Conservation (phyloP, 2,888 invertebrate species). For the Asteroscopus sphinx region DNA sequence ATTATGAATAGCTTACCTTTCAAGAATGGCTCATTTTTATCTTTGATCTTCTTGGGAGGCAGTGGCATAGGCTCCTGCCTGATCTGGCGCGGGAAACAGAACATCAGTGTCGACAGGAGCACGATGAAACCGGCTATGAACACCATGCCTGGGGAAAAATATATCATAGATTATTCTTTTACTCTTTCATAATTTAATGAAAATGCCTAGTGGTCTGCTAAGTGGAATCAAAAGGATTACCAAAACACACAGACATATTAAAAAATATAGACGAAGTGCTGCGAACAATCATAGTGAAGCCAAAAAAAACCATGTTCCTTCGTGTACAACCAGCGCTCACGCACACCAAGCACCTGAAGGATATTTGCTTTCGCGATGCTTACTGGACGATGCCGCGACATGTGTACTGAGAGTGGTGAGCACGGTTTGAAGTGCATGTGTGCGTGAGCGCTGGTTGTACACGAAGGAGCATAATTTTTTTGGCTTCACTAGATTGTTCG, state of each 20-base stretch:
- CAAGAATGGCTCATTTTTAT: slow-evolving; percentile 88
- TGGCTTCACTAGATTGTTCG: too few relatives aligned
- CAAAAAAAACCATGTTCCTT: too few relatives aligned
- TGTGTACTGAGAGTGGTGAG: too few relatives aligned
- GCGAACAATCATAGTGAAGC: too few relatives aligned
- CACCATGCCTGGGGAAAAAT: slow-evolving; percentile 92
- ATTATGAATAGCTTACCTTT: slow-evolving; percentile 89
- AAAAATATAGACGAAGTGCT: too few relatives aligned
- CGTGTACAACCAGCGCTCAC: too few relatives aligned
- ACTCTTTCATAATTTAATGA: background rate
- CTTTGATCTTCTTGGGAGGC: slow-evolving; percentile 73
- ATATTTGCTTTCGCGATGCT: too few relatives aligned
- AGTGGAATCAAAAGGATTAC: background rate
- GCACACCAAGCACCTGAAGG: too few relatives aligned
- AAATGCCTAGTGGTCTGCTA: background rate
- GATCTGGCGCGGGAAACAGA: slow-evolving; percentile 96
- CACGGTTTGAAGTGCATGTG: too few relatives aligned
- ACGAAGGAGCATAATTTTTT: too few relatives aligned
- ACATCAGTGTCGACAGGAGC: slow-evolving; percentile 96
- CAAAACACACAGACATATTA: background rate
- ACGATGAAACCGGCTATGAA: slow-evolving; percentile 95
- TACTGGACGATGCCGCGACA: too few relatives aligned
- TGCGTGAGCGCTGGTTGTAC: too few relatives aligned
- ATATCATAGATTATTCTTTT: slow-evolving; percentile 3
- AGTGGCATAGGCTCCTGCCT: slow-evolving; percentile 83